A percentile compares a stretch with the other conserved stretches of the same genome.
These are phyloP conservation scores for Neuroterus valhalla DNA, from an alignment of 1,140 invertebrate genomes.

Conservation along the genomic window DNA sequence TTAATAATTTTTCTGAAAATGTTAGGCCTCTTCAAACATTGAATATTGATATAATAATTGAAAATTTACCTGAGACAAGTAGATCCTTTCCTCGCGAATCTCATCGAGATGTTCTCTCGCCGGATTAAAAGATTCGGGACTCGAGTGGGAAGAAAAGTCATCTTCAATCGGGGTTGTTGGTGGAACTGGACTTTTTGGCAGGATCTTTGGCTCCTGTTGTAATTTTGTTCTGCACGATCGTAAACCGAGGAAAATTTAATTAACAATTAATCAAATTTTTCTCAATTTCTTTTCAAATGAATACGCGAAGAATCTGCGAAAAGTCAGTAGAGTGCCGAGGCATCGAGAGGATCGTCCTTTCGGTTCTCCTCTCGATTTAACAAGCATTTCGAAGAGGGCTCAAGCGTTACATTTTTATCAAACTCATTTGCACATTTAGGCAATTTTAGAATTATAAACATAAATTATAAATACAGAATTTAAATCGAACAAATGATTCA, in stretches of 20 bases:
- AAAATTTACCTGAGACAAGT: conserved; percentile 69
- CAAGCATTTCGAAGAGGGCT: conserved; percentile 26
- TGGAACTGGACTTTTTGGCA: conserved; percentile 71
- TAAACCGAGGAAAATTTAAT: conserved; percentile 3
- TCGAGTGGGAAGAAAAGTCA: conserved; percentile 50
- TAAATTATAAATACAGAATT: too few relatives aligned
- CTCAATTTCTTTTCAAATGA: conserved; percentile 1
- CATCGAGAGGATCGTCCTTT: conserved; percentile 6
- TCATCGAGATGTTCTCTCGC: conserved; percentile 69
- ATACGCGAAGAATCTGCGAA: conserved; percentile 21
- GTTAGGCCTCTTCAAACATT: too few relatives aligned
- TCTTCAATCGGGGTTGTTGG: conserved; percentile 57
- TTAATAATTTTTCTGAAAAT: too few relatives aligned
- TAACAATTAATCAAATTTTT: conserved; percentile 5
- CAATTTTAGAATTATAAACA: too few relatives aligned
- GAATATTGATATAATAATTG: neutral
- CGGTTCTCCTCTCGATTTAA: neutral
- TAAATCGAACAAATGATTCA: conserved; percentile 2
- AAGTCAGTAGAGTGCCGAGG: conserved; percentile 4
- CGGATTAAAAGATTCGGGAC: conserved; percentile 56
- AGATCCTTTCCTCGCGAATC: conserved; percentile 68
- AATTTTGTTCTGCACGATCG: conserved; percentile 56
- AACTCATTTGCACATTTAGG: too few relatives aligned
- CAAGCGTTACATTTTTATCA: conserved; percentile 5
- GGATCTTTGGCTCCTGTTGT: conserved; percentile 54